Evolutionary conservation across 2,113 vertebrate genomes (phyloP).

Genomic region (Xyliphius kryptos): DNA sequence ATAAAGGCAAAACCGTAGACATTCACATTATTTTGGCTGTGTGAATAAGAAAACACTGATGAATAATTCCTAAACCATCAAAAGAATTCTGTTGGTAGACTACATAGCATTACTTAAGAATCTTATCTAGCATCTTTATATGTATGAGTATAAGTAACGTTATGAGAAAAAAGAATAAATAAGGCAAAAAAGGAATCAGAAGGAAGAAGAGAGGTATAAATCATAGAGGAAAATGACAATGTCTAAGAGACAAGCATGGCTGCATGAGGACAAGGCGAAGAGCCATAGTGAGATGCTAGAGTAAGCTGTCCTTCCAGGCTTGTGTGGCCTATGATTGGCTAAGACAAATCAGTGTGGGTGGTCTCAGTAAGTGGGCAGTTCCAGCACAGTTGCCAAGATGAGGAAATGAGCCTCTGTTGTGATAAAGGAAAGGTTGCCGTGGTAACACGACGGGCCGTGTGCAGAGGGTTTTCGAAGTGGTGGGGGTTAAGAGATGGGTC

Average conservation of each 20-base stretch:
- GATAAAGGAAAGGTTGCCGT: constrained; percentile 65
- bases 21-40: too few relatives aligned
- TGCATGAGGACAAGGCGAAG: not conserved
- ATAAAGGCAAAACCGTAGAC: too few relatives aligned
- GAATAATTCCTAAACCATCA: too few relatives aligned
- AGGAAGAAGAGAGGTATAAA: too few relatives aligned
- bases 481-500: constrained; percentile 57
- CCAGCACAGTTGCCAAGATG: constrained; percentile 58
- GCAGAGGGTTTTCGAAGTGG: constrained; percentile 53
- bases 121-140: too few relatives aligned
- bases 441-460: constrained; percentile 62
- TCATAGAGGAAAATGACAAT: not conserved
- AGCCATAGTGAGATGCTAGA: not conserved
- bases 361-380: constrained; percentile 55
- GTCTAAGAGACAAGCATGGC: not conserved
- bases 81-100: too few relatives aligned
- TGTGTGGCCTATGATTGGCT: constrained; percentile 34
- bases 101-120: too few relatives aligned
- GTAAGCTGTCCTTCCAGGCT: constrained; percentile 7
- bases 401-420: constrained; percentile 68
- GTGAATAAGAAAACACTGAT: too few relatives aligned
- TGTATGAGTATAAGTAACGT: too few relatives aligned
- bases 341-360: constrained; percentile 41
- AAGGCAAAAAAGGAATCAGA: too few relatives aligned
- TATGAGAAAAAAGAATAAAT: too few relatives aligned